phyloP scores from a whole-genome alignment of 2,113 vertebrate species.

The Gallinago paraguaiae region DNA sequence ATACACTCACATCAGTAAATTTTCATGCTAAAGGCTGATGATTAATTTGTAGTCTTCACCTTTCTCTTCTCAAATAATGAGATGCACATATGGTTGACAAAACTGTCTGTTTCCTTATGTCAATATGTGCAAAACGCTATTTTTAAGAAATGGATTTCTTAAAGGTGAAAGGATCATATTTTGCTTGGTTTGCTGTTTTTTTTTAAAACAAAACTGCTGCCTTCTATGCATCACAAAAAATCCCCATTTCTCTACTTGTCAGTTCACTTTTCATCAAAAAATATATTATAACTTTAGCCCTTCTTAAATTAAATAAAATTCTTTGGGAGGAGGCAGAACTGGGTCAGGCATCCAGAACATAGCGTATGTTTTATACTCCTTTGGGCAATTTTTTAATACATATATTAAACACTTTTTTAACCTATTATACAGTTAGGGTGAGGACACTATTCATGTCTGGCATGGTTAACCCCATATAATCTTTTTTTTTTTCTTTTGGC shows the following conservation, averaged over 20 bases:
- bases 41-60: background rate
- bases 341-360: background rate
- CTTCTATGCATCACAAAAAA: background rate
- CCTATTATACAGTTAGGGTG: background rate
- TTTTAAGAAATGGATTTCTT: background rate
- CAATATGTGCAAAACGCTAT: background rate
- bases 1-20: background rate
- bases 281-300: background rate
- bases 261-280: background rate
- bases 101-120: background rate
- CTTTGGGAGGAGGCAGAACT: background rate
- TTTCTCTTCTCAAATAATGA: background rate
- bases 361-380: background rate
- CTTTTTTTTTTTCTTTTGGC: background rate
- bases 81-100: background rate
- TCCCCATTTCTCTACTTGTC: background rate
- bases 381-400: background rate
- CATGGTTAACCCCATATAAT: background rate
- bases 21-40: background rate
- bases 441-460: background rate
- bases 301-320: constrained; percentile 1
- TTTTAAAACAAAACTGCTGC: background rate
- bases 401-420: background rate
- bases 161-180: background rate
- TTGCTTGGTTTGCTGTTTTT: background rate